Evolutionary conservation across 2,797 vertebrate genomes (phyloP), one percentile per base, ranked within the genome.

Genomic region (Sebastes ruberrimus): DNA sequence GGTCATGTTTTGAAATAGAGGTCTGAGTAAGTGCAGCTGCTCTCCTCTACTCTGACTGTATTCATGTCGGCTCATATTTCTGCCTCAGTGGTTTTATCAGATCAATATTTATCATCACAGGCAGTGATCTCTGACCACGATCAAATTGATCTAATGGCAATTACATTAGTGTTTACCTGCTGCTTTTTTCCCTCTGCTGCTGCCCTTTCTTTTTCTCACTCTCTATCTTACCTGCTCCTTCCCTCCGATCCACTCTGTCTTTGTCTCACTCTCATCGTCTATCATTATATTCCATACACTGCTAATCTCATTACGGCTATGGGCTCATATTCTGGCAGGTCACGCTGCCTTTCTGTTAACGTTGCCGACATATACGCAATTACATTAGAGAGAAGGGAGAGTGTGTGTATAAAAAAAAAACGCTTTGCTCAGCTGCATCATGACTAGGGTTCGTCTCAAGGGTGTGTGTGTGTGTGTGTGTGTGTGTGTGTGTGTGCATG

Each of bases 21-120:
- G 92, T 92, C 94, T 94, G 92, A 96, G 95, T 95, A 95, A 69
- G 76, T 71, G 80, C 87, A 78, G 93, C 83, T 88, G 68, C 74
- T 73, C 72, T 76, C 23, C 23, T 65, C 57, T 32, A 6, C 73
- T 62, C 76, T 25, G 20, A 30, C 66, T 81, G 63, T 38, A 22
- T 77, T 79, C 84, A 74, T 46, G 62, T 81, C 81, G 38, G 74
- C 76, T 79, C 57, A 61, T 68, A 88, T 89, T 90, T 87, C 71
- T 80, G 74, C 84, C 83, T 80, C 74, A n/a, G 74, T 84, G 80
- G 74, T 87, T 94, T 90, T 68, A 93, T 90, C 82, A 83, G 88
- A 94, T 95, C 94, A 92, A 92, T 95, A 91, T 94, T 92, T 92
- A 95, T 93, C 91, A 91, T 93, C 85, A 77, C 66, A 56, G 88